A percentile compares a stretch with the other conserved stretches of the same genome.
These are phyloP conservation scores for Drosophila multiciliata DNA, from an alignment of 2,888 invertebrate species.

Conservation along the genomic window DNA sequence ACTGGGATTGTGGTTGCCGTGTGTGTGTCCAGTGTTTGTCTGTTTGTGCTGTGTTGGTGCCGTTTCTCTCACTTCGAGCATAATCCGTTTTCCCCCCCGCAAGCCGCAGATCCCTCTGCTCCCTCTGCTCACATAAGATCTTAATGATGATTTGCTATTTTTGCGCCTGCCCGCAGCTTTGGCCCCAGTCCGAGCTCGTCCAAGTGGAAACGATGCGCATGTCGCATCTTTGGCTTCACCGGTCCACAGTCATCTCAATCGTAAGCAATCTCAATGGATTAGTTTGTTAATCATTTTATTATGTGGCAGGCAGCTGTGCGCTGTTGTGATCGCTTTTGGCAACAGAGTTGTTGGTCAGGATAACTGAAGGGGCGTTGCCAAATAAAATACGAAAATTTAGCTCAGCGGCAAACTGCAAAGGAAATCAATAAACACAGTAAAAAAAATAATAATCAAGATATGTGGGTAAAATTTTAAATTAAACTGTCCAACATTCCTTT, in stretches of 20 bases:
- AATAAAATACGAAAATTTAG: constrained; percentile 11
- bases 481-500: constrained; percentile 1
- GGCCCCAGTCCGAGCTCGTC: constrained; percentile 19
- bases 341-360: constrained; percentile 25
- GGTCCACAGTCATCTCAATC: constrained; percentile 50
- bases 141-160: constrained; percentile 77
- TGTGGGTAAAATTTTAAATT: neutral
- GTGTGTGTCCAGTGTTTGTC: constrained; percentile 30
- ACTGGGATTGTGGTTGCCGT: constrained; percentile 19
- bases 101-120: neutral
- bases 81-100: constrained; percentile 10
- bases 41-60: constrained; percentile 35
- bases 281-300: constrained; percentile 76
- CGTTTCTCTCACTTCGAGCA: constrained; percentile 58
- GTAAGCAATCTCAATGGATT: constrained; percentile 77
- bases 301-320: constrained; percentile 46
- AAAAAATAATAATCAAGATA: constrained; percentile 12
- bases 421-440: constrained; percentile 18
- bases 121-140: constrained; percentile 37
- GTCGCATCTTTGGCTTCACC: constrained; percentile 33
- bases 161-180: constrained; percentile 35
- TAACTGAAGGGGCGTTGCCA: constrained; percentile 29
- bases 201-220: constrained; percentile 49
- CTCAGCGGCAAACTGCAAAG: constrained; percentile 28
- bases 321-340: constrained; percentile 35